phyloP scores from a whole-genome alignment of 1,140 invertebrate genomes.

The Platyscapa corneri region DNA sequence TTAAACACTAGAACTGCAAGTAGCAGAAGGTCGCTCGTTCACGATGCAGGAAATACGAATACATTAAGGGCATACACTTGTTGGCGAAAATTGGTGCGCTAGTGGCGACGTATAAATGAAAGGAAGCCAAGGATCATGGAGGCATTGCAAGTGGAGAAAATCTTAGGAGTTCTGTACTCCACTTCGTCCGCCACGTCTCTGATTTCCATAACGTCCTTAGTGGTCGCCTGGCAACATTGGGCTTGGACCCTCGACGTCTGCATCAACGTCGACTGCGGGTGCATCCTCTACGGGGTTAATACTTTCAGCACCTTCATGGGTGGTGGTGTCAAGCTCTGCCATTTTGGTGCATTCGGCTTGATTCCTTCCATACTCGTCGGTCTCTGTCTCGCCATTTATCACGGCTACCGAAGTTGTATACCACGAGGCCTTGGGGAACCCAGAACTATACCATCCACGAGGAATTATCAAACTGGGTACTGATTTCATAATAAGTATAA shows the following conservation, averaged over 20 bases:
- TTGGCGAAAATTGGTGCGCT: neutral
- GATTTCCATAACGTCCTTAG: slow-evolving; percentile 76
- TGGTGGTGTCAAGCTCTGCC: slow-evolving; percentile 78
- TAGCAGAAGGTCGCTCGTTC: too few relatives aligned
- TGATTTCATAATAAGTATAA: neutral
- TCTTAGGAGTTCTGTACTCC: slow-evolving; percentile 75
- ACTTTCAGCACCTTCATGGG: slow-evolving; percentile 79
- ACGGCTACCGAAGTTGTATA: slow-evolving; percentile 80
- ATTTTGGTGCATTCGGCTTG: slow-evolving; percentile 78
- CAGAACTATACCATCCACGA: slow-evolving; percentile 53
- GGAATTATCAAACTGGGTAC: slow-evolving; percentile 20
- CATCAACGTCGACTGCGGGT: slow-evolving; percentile 79
- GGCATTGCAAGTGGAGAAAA: slow-evolving; percentile 71
- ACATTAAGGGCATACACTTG: too few relatives aligned
- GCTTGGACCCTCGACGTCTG: slow-evolving; percentile 78
- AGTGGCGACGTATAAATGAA: neutral
- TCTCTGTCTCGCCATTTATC: slow-evolving; percentile 77
- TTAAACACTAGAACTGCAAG: too few relatives aligned
- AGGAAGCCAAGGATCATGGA: slow-evolving; percentile 57
- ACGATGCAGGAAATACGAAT: too few relatives aligned
- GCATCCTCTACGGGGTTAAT: slow-evolving; percentile 79
- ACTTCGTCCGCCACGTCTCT: slow-evolving; percentile 72
- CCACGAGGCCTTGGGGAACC: slow-evolving; percentile 69
- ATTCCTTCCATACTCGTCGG: slow-evolving; percentile 76
- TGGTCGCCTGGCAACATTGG: slow-evolving; percentile 81